phyloP scores from a whole-genome alignment of 2,888 invertebrate species.

The Drosophila picticornis region DNA sequence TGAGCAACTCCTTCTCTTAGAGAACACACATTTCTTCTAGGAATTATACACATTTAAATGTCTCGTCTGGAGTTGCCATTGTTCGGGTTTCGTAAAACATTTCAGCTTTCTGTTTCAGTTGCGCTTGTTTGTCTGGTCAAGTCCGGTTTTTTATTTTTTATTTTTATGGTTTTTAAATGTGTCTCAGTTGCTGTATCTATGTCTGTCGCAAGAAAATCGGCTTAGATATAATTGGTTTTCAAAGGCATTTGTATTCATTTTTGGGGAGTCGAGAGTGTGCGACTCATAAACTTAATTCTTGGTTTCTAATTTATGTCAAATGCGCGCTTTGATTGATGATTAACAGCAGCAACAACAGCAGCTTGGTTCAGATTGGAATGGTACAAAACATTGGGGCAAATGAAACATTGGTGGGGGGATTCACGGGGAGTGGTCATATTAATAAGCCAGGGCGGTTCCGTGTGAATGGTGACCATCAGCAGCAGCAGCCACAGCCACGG shows the following conservation, averaged over 20 bases:
- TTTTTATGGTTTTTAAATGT: slow-evolving; percentile 1
- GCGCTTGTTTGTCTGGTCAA: slow-evolving; percentile 4
- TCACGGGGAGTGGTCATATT: slow-evolving; percentile 46
- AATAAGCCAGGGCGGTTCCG: slow-evolving; percentile 73
- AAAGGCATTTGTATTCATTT: slow-evolving; percentile 24
- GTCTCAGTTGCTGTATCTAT: slow-evolving; percentile 30
- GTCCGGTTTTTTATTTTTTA: slow-evolving; percentile 35
- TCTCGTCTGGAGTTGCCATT: slow-evolving; percentile 34
- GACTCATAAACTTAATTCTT: slow-evolving; percentile 60
- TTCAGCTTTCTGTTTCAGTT: slow-evolving; percentile 53
- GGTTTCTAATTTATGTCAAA: slow-evolving; percentile 81
- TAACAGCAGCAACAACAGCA: slow-evolving; percentile 25
- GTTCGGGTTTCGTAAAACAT: slow-evolving; percentile 37
- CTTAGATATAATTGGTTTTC: slow-evolving; percentile 53
- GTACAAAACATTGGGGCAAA: slow-evolving; percentile 12
- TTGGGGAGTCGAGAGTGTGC: slow-evolving; percentile 16
- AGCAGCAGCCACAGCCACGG: not conserved
- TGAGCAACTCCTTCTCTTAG: not conserved
- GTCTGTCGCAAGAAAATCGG: slow-evolving; percentile 53
- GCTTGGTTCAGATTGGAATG: slow-evolving; percentile 2
- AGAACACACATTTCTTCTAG: not conserved
- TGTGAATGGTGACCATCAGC: slow-evolving; percentile 41
- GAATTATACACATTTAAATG: slow-evolving; percentile 25
- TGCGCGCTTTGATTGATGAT: slow-evolving; percentile 79
- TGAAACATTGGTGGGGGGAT: slow-evolving; percentile 3